A percentile compares a stretch with the other conserved stretches of the same genome.
Evolutionary conservation across 1,140 invertebrate genomes (phyloP).

Genomic region (Drosophila pandora): DNA sequence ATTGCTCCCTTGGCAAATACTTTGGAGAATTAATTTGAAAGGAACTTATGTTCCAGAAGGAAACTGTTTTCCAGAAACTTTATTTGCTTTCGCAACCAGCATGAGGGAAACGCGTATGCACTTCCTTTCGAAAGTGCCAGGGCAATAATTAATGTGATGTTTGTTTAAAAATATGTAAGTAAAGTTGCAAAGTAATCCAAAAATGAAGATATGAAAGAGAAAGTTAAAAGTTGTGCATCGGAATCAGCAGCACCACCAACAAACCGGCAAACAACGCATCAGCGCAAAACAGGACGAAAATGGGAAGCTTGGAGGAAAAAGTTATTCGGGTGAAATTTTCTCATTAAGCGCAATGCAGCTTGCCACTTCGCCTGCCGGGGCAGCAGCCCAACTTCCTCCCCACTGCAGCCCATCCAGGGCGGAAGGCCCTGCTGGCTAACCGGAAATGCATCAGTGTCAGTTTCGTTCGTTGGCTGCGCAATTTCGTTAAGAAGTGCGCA

Average conservation of each 20-base stretch:
- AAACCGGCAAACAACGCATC: slow-evolving; percentile 55
- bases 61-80: not conserved
- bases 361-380: slow-evolving; percentile 13
- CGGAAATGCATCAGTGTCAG: slow-evolving; percentile 81
- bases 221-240: slow-evolving; percentile 41
- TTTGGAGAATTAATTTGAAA: not conserved
- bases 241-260: slow-evolving; percentile 19
- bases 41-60: not conserved
- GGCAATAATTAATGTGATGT: slow-evolving; percentile 32
- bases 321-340: slow-evolving; percentile 46
- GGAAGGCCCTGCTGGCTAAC: slow-evolving; percentile 43
- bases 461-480: slow-evolving; percentile 54
- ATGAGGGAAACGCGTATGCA: not conserved
- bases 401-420: not conserved
- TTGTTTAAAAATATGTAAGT: slow-evolving; percentile 31
- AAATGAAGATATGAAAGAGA: slow-evolving; percentile 57
- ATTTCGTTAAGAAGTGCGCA: slow-evolving; percentile 81
- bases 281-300: slow-evolving; percentile 50
- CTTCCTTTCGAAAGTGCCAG: not conserved
- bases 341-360: slow-evolving; percentile 54
- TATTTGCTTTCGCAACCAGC: not conserved
- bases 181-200: slow-evolving; percentile 23
- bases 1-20: no score
- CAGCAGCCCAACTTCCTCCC: not conserved
- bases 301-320: slow-evolving; percentile 25